Evolutionary conservation across 2,888 invertebrate genomes (phyloP), one percentile per base, ranked within the genome.

Genomic region (Luperina nickerlii): DNA sequence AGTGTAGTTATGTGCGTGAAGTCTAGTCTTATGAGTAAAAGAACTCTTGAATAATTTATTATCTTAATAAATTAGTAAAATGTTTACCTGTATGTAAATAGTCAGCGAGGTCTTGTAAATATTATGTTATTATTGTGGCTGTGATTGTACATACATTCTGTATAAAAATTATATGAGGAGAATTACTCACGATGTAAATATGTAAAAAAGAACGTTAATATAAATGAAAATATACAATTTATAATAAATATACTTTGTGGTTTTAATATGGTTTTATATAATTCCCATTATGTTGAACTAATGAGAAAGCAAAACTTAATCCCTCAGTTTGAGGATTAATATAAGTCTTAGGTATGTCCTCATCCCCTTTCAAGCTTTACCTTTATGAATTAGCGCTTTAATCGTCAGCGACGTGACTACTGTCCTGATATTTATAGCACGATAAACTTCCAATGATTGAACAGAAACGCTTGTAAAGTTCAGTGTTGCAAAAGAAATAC

Each of bases 11-110:
- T 77, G 78, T 76, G 74, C 78, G 82, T 87, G 74, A 76, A 79
- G 69, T 93, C 95, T 95, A 95, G 95, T 95, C 95, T 92, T 83
- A 67, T 24, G 54, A 72, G 67, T 63, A 42, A 76, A 74, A n/a
- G 68, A 81, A 84, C 67, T 78, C 45, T 76, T 72, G 20, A 79
- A 11, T 76, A 72, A 63, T 74, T 68, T 66, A 83, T 71, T 60
- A 27, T 20, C 60, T 57, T 38, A 42, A 38, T 51, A 24, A 80
- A 60, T 60, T 42, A 54, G 11, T 15, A 45, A 76, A 73, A 62
- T 18, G 1, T 51, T 38, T 27, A 67, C 13, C 42, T 71, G 18
- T 74, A 74, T 74, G 62, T 69, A 74, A 54, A 68, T 65, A 70
- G n/a, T 81, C 20, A 68, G 32, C 57, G 68, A 13, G 27, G 68